Evolutionary conservation across 2,113 vertebrate species (phyloP).

Genomic region (Sylvicapra grimmia): DNA sequence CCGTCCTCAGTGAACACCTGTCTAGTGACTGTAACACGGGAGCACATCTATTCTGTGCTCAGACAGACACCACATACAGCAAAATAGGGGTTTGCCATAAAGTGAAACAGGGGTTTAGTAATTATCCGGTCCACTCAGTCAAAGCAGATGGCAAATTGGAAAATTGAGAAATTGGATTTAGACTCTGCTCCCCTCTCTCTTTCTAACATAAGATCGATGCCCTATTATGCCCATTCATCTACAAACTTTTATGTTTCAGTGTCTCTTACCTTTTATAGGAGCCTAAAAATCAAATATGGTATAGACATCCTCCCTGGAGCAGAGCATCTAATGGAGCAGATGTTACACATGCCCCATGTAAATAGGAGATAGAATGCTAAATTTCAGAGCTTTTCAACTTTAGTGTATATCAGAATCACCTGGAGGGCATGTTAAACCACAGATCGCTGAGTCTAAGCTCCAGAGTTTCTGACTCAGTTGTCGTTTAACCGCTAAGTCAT

Average conservation of each 20-base stretch:
- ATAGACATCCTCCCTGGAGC: background rate
- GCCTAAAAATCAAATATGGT: background rate
- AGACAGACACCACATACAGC: background rate
- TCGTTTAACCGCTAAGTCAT: background rate
- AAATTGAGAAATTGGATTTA: background rate
- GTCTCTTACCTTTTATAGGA: background rate
- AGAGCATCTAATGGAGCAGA: background rate
- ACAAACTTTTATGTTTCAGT: background rate
- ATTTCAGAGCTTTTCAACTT: background rate
- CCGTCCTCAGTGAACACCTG: background rate
- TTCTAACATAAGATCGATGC: background rate
- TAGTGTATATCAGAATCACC: background rate
- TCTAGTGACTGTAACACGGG: background rate
- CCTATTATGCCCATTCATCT: background rate
- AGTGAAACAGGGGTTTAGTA: background rate
- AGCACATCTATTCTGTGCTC: background rate
- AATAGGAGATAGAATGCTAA: background rate
- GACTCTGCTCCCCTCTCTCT: background rate
- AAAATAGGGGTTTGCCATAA: constrained; percentile 25
- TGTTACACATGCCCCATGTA: background rate
- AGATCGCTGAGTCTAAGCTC: background rate
- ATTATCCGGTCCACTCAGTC: background rate
- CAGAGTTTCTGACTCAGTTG: background rate
- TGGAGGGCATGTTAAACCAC: background rate
- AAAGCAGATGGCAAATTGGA: background rate